Conservation (phyloP, 2,888 invertebrate species). For the Shargacucullia verbasci region DNA sequence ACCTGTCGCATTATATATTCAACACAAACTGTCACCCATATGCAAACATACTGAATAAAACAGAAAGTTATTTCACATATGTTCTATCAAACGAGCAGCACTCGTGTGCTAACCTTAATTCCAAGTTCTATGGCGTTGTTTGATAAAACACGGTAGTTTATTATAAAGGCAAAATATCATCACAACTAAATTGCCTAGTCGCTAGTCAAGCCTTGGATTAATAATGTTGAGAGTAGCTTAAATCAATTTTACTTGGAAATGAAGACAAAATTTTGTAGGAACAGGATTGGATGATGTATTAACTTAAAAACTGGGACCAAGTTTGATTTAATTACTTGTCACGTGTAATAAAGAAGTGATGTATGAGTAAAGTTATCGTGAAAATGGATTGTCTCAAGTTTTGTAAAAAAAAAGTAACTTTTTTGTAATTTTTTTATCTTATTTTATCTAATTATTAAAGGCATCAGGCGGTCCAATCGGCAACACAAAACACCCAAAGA, state of each 20-base stretch:
- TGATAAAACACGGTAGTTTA: conserved; percentile 12
- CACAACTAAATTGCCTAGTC: conserved; percentile 45
- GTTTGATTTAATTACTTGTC: conserved; percentile 36
- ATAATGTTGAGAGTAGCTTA: conserved; percentile 37
- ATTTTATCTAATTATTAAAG: too few species aligned
- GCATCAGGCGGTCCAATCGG: too few species aligned
- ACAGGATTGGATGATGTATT: conserved; percentile 30
- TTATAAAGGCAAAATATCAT: conserved; percentile 31
- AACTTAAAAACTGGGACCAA: conserved; percentile 35
- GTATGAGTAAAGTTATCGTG: conserved; percentile 23
- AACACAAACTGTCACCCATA: not conserved
- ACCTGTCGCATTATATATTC: not conserved
- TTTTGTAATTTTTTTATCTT: too few species aligned
- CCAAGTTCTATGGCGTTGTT: conserved; percentile 19
- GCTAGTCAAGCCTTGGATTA: conserved; percentile 21
- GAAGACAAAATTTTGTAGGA: conserved; percentile 21
- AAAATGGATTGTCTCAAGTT: conserved; percentile 22
- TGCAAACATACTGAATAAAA: conserved; percentile 31
- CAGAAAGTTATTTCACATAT: conserved; percentile 30
- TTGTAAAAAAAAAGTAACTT: not conserved
- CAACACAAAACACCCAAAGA: too few species aligned
- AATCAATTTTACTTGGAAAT: conserved; percentile 46
- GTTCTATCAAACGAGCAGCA: conserved; percentile 27
- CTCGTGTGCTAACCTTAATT: conserved; percentile 31
- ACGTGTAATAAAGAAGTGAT: conserved; percentile 38